phyloP scores from a whole-genome alignment of 2,888 invertebrate genomes.

The Pammene aurita region DNA sequence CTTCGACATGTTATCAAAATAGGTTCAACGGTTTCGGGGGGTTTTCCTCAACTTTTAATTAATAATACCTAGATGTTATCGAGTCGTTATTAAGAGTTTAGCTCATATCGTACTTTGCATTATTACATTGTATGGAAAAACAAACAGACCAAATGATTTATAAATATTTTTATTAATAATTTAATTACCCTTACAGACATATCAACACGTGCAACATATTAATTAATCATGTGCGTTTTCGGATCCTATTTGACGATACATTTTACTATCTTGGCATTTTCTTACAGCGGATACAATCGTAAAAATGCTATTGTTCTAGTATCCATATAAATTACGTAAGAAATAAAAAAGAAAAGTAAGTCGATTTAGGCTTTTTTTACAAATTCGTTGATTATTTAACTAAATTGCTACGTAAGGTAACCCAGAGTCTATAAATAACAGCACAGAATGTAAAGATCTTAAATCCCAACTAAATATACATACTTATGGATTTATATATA shows the following conservation, averaged over 20 bases:
- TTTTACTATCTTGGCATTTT: conserved; percentile 18
- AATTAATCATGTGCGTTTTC: conserved; percentile 27
- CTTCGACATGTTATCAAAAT: no score
- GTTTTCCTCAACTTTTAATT: no score
- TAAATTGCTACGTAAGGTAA: neutral
- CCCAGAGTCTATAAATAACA: no score
- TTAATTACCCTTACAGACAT: conserved; percentile 37
- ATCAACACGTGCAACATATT: conserved; percentile 35
- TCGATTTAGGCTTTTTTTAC: neutral
- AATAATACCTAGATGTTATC: no score
- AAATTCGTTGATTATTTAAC: conserved; percentile 14
- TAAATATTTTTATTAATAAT: conserved; percentile 31
- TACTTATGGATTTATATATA: conserved; percentile 3
- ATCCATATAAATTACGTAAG: neutral
- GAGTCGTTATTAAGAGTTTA: no score
- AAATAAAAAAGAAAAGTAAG: neutral
- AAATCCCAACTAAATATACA: conserved; percentile 29
- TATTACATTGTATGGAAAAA: no score
- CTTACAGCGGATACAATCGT: conserved; percentile 12
- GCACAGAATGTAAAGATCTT: conserved; percentile 13
- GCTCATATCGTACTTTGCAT: no score
- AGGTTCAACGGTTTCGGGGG: no score
- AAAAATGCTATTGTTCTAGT: conserved; percentile 13
- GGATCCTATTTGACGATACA: conserved; percentile 5
- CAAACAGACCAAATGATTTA: neutral